phyloP scores from a whole-genome alignment of 2,797 vertebrate species.

The Sciaenops ocellatus region DNA sequence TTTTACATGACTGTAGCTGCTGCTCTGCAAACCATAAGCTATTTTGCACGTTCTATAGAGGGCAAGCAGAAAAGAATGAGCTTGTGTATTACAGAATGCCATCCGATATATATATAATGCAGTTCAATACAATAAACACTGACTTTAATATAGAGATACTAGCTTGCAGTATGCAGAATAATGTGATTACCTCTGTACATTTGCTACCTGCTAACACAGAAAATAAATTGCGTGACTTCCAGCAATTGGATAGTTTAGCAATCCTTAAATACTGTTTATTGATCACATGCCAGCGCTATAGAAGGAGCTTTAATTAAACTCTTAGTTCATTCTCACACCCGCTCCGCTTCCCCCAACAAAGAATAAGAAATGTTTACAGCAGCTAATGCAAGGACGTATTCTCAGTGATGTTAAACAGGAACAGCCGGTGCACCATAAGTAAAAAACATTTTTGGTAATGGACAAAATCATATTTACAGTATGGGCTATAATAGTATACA shows the following conservation, averaged over 20 bases:
- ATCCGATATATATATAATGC: not conserved
- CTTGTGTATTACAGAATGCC: not conserved
- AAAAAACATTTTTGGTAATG: not conserved
- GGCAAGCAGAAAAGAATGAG: not conserved
- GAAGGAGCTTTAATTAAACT: slow-evolving; percentile 58
- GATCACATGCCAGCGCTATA: slow-evolving; percentile 49
- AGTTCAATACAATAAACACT: not conserved
- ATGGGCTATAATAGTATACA: not conserved
- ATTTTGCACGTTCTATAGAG: slow-evolving; percentile 5
- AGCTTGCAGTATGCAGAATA: not conserved
- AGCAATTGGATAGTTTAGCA: slow-evolving; percentile 29
- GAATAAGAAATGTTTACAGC: slow-evolving; percentile 26
- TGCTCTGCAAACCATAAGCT: slow-evolving; percentile 27
- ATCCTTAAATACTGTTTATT: slow-evolving; percentile 63
- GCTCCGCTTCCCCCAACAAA: slow-evolving; percentile 25
- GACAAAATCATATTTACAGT: slow-evolving; percentile 21
- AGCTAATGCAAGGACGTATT: not conserved
- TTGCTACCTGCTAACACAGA: slow-evolving; percentile 39
- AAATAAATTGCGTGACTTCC: slow-evolving; percentile 49
- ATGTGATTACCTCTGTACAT: slow-evolving; percentile 25
- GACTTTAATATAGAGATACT: slow-evolving; percentile 6
- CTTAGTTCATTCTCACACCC: slow-evolving; percentile 34
- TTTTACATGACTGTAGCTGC: slow-evolving; percentile 22
- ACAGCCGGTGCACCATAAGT: not conserved
- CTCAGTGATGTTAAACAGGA: slow-evolving; percentile 20